These are phyloP conservation scores for Iselma pallidipennis DNA, from an alignment of 2,888 invertebrate species.

Conservation along the genomic window DNA sequence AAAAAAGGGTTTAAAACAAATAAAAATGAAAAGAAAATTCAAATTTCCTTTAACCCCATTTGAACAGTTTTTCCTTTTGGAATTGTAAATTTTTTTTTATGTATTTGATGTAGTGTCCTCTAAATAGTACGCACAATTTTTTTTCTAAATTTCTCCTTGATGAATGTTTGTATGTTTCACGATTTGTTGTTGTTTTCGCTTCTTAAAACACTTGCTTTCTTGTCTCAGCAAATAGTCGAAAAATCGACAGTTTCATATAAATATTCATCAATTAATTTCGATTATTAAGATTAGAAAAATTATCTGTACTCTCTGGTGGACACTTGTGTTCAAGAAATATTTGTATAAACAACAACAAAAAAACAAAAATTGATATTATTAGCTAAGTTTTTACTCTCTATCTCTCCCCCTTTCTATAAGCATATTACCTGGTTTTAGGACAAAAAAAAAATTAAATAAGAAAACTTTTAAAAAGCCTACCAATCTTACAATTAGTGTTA, in stretches of 20 bases:
- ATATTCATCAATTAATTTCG: neutral
- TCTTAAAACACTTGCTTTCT: neutral
- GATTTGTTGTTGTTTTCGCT: neutral
- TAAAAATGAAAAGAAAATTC: too few species aligned
- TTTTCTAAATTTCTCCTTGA: neutral
- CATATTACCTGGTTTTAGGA: too few species aligned
- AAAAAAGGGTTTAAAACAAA: too few species aligned
- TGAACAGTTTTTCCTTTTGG: neutral
- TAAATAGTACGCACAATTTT: neutral
- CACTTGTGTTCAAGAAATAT: slow-evolving; percentile 5
- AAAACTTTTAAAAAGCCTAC: too few species aligned
- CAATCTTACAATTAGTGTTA: slow-evolving; percentile 22
- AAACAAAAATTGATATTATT: slow-evolving; percentile 29
- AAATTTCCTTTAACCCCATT: neutral
- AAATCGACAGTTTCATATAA: neutral
- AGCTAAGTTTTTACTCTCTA: neutral
- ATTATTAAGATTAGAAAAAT: slow-evolving; percentile 30
- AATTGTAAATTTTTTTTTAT: neutral
- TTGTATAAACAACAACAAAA: slow-evolving; percentile 23
- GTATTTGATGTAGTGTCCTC: neutral
- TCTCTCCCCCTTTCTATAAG: neutral
- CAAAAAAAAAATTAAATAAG: too few species aligned
- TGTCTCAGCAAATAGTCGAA: neutral
- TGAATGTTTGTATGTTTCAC: neutral
- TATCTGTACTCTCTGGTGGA: slow-evolving; percentile 8